A percentile compares a stretch with the other conserved stretches of the same genome.
These are phyloP conservation scores for Cyphomyrus discorhynchus DNA, from an alignment of 2,113 vertebrate species.

Conservation along the genomic window DNA sequence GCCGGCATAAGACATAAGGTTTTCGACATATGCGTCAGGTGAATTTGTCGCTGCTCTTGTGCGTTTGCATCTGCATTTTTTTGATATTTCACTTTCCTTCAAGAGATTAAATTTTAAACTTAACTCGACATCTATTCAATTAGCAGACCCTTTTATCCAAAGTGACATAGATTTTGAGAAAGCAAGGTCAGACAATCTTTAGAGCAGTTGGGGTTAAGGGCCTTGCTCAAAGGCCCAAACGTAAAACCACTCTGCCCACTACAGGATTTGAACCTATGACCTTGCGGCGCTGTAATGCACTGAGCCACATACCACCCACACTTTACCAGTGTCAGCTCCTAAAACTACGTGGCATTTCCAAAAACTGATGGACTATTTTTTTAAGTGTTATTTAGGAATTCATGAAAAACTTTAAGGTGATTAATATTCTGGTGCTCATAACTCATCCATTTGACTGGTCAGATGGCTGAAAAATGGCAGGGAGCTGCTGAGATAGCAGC, in stretches of 20 bases:
- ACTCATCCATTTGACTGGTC: background rate
- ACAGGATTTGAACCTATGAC: background rate
- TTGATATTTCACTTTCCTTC: background rate
- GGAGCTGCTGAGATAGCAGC: background rate
- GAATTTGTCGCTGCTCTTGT: background rate
- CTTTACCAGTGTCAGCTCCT: background rate
- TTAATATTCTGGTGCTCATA: background rate
- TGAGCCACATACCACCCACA: background rate
- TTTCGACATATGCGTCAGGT: background rate
- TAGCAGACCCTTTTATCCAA: background rate
- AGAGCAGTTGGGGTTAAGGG: background rate
- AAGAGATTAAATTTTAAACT: background rate
- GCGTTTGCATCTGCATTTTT: background rate
- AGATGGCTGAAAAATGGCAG: background rate
- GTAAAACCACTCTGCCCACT: background rate
- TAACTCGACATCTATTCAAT: background rate
- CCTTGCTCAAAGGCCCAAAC: background rate
- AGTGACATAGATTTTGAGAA: background rate
- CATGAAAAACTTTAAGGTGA: background rate
- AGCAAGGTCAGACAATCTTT: background rate
- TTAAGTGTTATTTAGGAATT: background rate
- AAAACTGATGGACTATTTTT: background rate
- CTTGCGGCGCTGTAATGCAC: background rate
- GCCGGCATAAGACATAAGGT: background rate
- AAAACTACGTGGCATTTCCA: background rate